These are phyloP conservation scores for Halcyon senegalensis DNA, from an alignment of 2,113 vertebrate species.

Conservation along the genomic window DNA sequence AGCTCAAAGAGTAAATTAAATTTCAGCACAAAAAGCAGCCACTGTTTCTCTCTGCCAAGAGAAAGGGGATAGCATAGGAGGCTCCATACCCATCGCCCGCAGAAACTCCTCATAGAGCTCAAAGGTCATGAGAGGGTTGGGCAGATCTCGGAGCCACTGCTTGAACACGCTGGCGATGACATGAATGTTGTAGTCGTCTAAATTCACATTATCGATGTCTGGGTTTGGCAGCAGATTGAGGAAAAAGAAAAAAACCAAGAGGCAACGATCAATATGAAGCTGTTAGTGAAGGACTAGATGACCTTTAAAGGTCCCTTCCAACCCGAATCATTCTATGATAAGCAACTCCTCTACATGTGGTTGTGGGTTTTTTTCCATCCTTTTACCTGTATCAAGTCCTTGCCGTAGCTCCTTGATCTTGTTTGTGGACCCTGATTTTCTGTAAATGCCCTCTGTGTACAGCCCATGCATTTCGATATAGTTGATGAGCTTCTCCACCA, in stretches of 20 bases:
- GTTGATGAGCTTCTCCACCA: slow-evolving; percentile 97
- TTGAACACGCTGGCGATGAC: slow-evolving; percentile 98
- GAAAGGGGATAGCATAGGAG: neutral
- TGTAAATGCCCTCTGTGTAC: slow-evolving; percentile 97
- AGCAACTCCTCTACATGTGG: neutral
- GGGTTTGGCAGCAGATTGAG: neutral
- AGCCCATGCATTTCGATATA: slow-evolving; percentile 99
- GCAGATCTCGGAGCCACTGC: slow-evolving; percentile 96
- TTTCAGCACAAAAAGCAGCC: neutral
- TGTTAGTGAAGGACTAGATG: neutral
- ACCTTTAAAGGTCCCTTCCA: neutral
- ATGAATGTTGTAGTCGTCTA: slow-evolving; percentile 98
- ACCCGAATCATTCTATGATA: neutral
- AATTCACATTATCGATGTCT: slow-evolving; percentile 91
- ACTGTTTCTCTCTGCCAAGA: neutral
- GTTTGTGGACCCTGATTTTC: slow-evolving; percentile 95
- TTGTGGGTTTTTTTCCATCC: too few relatives aligned
- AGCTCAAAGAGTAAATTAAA: neutral
- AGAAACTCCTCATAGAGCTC: slow-evolving; percentile 98
- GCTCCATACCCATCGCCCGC: slow-evolving; percentile 89
- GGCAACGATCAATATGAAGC: neutral
- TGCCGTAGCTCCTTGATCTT: slow-evolving; percentile 96
- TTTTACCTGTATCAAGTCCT: slow-evolving; percentile 90
- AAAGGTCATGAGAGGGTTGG: slow-evolving; percentile 97
- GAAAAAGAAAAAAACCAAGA: neutral